Percentiles rank a stretch among this genome's conserved stretches.
phyloP scores from a whole-genome alignment of 64 coral and sea anemone species.

The Stichodactyla mertensii region DNA sequence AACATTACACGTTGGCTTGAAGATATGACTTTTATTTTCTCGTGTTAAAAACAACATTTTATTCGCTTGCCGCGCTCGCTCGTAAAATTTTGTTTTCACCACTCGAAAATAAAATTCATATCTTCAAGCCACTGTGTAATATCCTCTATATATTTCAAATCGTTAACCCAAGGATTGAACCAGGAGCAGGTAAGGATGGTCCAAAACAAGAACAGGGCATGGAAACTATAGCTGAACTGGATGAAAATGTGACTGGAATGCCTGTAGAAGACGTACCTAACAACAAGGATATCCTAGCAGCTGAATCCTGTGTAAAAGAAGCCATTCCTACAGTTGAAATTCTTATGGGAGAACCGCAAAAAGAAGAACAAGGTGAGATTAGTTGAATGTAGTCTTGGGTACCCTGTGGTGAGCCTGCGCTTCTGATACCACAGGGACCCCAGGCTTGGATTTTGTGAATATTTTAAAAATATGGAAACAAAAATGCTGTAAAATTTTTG shows the following conservation, averaged over 20 bases:
- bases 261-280: neutral
- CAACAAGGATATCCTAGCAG: neutral
- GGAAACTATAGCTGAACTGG: slow-evolving; percentile 3
- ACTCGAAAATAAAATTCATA: too few relatives aligned
- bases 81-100: too few relatives aligned
- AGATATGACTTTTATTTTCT: too few relatives aligned
- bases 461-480: neutral
- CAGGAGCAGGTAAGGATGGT: neutral
- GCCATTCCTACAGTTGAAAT: neutral
- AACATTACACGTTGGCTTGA: too few relatives aligned
- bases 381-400: neutral
- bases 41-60: too few relatives aligned
- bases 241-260: neutral
- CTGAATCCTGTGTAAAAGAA: neutral
- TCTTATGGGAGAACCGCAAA: neutral
- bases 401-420: neutral
- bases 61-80: too few relatives aligned
- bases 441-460: neutral
- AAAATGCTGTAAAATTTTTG: neutral
- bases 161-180: neutral
- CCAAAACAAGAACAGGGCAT: slow-evolving; percentile 6
- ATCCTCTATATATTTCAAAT: neutral
- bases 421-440: neutral
- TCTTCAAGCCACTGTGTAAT: too few relatives aligned
- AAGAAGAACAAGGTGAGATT: neutral